Conservation (phyloP, 2,888 invertebrate species). For the Lumbricus terrestris region DNA sequence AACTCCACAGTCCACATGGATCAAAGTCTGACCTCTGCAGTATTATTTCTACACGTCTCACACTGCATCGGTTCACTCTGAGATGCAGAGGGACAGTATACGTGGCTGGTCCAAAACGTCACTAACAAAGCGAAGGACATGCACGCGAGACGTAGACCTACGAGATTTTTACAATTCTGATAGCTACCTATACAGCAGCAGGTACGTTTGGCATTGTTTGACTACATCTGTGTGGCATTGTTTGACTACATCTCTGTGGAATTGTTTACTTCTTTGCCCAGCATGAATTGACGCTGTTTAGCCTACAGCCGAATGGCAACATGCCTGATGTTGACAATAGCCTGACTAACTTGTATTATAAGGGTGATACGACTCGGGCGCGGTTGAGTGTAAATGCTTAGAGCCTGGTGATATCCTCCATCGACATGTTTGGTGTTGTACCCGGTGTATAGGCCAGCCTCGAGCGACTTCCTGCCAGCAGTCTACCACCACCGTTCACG, state of each 20-base stretch:
- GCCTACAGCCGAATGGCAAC: not conserved
- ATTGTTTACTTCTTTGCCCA: not conserved
- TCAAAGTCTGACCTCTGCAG: no score
- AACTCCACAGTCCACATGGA: no score
- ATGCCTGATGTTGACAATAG: not conserved
- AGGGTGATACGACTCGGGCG: not conserved
- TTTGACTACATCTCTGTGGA: not conserved
- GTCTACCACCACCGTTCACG: not conserved
- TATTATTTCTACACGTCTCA: no score
- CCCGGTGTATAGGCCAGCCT: not conserved
- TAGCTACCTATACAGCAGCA: not conserved
- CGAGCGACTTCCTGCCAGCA: not conserved
- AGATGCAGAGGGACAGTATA: not conserved
- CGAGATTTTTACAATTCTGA: not conserved
- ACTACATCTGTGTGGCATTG: not conserved
- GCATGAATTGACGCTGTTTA: not conserved
- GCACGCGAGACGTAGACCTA: not conserved
- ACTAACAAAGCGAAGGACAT: not conserved
- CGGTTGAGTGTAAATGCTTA: not conserved
- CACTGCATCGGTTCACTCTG: not conserved
- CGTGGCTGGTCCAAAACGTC: not conserved
- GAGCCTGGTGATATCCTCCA: not conserved
- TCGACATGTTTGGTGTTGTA: conserved; percentile 19
- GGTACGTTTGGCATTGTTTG: no score
- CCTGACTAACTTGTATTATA: not conserved